Conservation (phyloP, 2,113 vertebrate genomes). For the Empidonax traillii region DNA sequence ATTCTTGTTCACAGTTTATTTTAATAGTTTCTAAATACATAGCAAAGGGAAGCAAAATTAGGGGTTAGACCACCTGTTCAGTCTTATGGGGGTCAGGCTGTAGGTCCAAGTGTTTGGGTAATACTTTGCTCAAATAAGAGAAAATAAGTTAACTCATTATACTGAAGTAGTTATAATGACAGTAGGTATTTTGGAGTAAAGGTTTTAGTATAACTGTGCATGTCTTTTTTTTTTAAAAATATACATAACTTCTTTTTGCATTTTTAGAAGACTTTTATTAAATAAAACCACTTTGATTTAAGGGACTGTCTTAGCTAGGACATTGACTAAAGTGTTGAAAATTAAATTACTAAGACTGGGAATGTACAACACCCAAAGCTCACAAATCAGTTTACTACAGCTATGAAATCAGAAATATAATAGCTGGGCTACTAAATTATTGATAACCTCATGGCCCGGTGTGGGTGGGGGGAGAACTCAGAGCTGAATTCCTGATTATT, state of each 20-base stretch:
- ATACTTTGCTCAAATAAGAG: neutral
- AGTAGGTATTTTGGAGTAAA: neutral
- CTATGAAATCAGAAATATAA: neutral
- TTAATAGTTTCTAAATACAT: neutral
- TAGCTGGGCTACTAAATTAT: neutral
- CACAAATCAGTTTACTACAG: neutral
- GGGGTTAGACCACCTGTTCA: neutral
- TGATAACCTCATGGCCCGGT: neutral
- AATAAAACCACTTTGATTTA: neutral
- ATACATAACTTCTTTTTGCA: neutral
- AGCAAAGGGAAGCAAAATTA: neutral
- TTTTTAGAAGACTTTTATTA: neutral
- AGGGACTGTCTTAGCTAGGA: neutral
- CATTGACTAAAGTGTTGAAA: neutral
- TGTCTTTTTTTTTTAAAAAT: neutral
- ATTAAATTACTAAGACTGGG: neutral
- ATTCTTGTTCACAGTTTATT: neutral
- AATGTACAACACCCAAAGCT: neutral
- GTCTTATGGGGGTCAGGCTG: neutral
- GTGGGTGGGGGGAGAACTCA: fast-evolving
- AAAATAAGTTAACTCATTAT: neutral
- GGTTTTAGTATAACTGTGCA: neutral
- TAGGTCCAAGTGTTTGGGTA: neutral
- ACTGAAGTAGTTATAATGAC: neutral
- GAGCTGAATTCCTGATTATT: neutral